phyloP scores from a whole-genome alignment of 2,888 invertebrate genomes.

The Drosophila pseudotalamancana region DNA sequence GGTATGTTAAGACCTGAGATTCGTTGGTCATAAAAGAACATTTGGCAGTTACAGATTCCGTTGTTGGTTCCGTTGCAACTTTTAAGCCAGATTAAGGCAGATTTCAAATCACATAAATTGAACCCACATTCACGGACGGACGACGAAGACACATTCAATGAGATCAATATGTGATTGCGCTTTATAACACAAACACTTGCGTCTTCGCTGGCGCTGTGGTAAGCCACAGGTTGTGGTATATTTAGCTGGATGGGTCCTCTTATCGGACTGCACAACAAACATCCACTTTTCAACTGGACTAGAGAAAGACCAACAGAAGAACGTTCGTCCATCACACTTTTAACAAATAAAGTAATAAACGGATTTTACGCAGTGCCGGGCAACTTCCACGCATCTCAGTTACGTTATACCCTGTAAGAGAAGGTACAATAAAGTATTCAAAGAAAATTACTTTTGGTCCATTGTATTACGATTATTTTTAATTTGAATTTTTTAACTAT shows the following conservation, averaged over 20 bases:
- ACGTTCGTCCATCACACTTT: constrained; percentile 42
- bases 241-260: constrained; percentile 35
- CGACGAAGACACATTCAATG: constrained; percentile 39
- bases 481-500: no score
- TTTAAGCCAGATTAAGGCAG: constrained; percentile 54
- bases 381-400: constrained; percentile 57
- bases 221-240: constrained; percentile 72
- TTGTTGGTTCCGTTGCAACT: background rate
- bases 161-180: constrained; percentile 67
- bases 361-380: constrained; percentile 65
- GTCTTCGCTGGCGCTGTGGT: background rate
- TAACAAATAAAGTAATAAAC: constrained; percentile 79
- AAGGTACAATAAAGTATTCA: background rate
- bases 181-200: constrained; percentile 47
- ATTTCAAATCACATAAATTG: constrained; percentile 73
- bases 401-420: background rate
- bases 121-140: constrained; percentile 29
- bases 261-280: constrained; percentile 51
- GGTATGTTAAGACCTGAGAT: constrained; percentile 3
- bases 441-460: no score
- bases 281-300: constrained; percentile 5
- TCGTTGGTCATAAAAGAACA: constrained; percentile 47
- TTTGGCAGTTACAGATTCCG: constrained; percentile 27
- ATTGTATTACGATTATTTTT: no score
- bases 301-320: constrained; percentile 21